Conservation (phyloP, 2,888 invertebrate genomes). For the Zeuzera pyrina region DNA sequence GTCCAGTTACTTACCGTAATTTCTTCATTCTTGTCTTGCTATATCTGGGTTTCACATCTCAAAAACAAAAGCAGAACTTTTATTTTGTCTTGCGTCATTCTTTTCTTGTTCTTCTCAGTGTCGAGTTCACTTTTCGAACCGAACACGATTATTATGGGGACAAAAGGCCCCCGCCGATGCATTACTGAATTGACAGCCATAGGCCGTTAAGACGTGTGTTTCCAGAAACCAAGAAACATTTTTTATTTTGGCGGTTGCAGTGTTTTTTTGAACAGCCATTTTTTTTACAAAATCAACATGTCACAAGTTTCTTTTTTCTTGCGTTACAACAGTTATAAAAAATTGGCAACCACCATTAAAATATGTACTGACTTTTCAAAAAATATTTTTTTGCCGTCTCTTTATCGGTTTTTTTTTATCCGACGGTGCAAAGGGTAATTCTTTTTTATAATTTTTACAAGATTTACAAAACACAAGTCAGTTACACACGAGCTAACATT, state of each 20-base stretch:
- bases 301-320: slow-evolving; percentile 60
- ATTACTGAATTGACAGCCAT: too few relatives aligned
- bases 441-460: slow-evolving; percentile 29
- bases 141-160: too few relatives aligned
- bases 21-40: too few relatives aligned
- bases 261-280: slow-evolving; percentile 34
- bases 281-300: slow-evolving; percentile 47
- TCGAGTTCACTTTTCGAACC: too few relatives aligned
- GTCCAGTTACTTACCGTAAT: too few relatives aligned
- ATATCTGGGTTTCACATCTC: too few relatives aligned
- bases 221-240: slow-evolving; percentile 32
- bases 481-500: slow-evolving; percentile 30
- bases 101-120: too few relatives aligned
- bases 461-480: slow-evolving; percentile 34
- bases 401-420: slow-evolving; percentile 24
- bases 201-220: slow-evolving; percentile 21
- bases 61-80: too few relatives aligned
- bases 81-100: too few relatives aligned
- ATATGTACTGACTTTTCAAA: slow-evolving; percentile 55
- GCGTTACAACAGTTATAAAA: slow-evolving; percentile 42
- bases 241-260: slow-evolving; percentile 50
- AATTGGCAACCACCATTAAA: slow-evolving; percentile 38
- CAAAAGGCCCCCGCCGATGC: too few relatives aligned
- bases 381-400: slow-evolving; percentile 44
- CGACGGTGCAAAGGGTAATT: slow-evolving; percentile 18